A percentile compares a stretch with the other conserved stretches of the same genome.
phyloP scores from a whole-genome alignment of 1,140 invertebrate species.

The Fopius arisanus region DNA sequence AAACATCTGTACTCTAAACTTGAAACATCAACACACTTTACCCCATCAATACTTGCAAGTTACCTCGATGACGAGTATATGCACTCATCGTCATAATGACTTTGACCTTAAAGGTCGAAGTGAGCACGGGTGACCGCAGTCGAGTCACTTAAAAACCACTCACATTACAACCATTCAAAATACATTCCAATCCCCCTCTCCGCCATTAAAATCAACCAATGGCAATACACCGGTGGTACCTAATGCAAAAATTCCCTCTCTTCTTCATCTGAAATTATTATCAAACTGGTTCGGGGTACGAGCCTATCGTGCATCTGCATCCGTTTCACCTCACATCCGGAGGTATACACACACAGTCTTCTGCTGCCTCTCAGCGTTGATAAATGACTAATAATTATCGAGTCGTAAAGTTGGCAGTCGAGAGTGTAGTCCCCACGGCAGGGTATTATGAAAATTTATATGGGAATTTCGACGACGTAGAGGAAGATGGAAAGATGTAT shows the following conservation, averaged over 20 bases:
- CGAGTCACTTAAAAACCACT: conserved; percentile 1
- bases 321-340: conserved; percentile 12
- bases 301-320: conserved; percentile 5
- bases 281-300: neutral
- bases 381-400: conserved; percentile 35
- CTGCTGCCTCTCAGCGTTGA: conserved; percentile 3
- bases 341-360: neutral
- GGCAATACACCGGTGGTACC: neutral
- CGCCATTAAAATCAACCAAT: neutral
- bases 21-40: neutral
- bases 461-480: conserved; percentile 24
- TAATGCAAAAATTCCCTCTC: neutral
- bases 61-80: conserved; percentile 32
- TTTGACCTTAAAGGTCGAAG: conserved; percentile 48
- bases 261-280: neutral
- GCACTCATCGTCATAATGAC: conserved; percentile 39
- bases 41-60: neutral
- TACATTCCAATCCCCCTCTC: neutral
- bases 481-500: neutral
- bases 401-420: conserved; percentile 32
- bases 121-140: conserved; percentile 28
- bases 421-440: neutral
- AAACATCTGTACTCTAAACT: neutral
- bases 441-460: conserved; percentile 32
- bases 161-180: neutral